These are phyloP conservation scores for Leuctra nigra DNA, from an alignment of 2,888 invertebrate species.

Conservation along the genomic window DNA sequence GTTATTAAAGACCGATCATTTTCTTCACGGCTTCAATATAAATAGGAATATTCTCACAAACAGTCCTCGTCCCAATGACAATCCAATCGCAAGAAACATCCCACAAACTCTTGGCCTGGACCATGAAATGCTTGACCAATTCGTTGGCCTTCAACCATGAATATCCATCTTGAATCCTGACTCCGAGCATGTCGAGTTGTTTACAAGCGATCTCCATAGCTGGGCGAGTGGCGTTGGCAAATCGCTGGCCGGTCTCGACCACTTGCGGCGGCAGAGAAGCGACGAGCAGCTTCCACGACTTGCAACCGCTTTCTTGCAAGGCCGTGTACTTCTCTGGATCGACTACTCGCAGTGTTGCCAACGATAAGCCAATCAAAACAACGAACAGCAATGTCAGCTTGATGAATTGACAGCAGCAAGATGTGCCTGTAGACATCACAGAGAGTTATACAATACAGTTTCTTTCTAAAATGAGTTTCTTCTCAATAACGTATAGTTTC, in stretches of 20 bases:
- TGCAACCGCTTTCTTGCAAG: neutral
- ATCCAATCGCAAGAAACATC: neutral
- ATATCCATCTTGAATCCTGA: slow-evolving; percentile 19
- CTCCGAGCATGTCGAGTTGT: slow-evolving; percentile 1
- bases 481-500: too few relatives aligned
- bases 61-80: slow-evolving; percentile 3
- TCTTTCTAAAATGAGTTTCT: too few relatives aligned
- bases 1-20: neutral
- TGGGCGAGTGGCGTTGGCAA: neutral
- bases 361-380: neutral
- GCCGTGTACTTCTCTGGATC: neutral
- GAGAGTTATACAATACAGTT: too few relatives aligned
- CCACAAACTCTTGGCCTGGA: neutral
- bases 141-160: slow-evolving; percentile 5
- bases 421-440: neutral
- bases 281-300: neutral
- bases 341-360: neutral
- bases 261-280: neutral
- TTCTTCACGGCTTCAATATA: slow-evolving; percentile 25
- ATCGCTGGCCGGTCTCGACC: neutral
- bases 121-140: neutral
- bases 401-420: slow-evolving; percentile 3
- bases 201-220: neutral
- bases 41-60: slow-evolving; percentile 16
- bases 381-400: neutral